Evolutionary conservation across 2,113 vertebrate species (phyloP), one percentile per base, ranked within the genome.

Genomic region (Stegastes partitus): DNA sequence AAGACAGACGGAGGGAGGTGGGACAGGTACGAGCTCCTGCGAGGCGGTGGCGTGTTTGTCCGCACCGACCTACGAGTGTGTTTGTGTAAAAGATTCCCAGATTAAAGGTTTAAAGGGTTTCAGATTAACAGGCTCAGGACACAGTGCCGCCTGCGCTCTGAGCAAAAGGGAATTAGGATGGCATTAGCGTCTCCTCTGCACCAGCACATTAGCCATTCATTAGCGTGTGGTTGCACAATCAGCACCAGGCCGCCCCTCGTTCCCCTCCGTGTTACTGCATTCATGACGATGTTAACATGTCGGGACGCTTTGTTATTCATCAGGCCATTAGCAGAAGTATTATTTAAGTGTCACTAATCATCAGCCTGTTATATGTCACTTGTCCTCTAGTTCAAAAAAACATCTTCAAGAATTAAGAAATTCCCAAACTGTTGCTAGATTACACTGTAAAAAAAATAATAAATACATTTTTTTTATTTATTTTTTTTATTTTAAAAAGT

Each of bases 51-150:
- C 87, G 87, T 87, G 89, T 88, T 83, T 2, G 79, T 66, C 26
- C 28, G 47, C 63, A 50, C 58, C 11, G 54, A 55, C 16, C 55
- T 54, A 3, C n/a, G 3, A 31, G 12, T 63, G 39, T 55, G 31
- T 64, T 16, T 55, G 56, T 50, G 51, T 23, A 56, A 77, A 81
- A 85, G 79, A 72, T 79, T 39, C 54, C 64, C 77, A 85, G 89
- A 87, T 91, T 90, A 91, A 87, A 79, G 88, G 85, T 86, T 90
- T 86, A 14, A 89, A 83, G 80, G 79, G 70, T 79, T 67, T 82
- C 74, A 85, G 90, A 91, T 90, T 91, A 90, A 91, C 79, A 85
- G 81, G 87, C 86, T 90, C 82, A 87, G 79, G 88, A 84, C 78
- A 64, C 63, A 58, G 72, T 5, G 83, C 53, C 62, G 61, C 31